A percentile compares a stretch with the other conserved stretches of the same genome.
Evolutionary conservation across 2,888 invertebrate species (phyloP).

Genomic region (Cephus rjabovi): DNA sequence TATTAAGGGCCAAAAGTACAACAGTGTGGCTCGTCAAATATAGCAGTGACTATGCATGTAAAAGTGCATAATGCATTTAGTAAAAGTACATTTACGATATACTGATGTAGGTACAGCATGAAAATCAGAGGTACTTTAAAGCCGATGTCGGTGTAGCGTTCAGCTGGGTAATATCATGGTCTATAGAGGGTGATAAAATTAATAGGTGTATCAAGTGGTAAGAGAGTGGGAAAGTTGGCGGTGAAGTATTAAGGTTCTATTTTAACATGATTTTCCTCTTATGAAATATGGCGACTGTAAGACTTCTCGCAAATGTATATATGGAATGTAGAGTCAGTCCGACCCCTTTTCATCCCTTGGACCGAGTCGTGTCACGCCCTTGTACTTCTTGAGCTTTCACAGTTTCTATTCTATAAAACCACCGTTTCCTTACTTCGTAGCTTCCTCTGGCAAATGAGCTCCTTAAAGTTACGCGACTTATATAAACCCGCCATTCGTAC

Average conservation of each 20-base stretch:
- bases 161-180: not conserved
- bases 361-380: constrained; percentile 24
- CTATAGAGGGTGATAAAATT: not conserved
- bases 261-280: constrained; percentile 27
- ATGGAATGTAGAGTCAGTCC: constrained; percentile 18
- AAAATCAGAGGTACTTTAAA: not conserved
- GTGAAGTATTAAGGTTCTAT: constrained; percentile 33
- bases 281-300: constrained; percentile 28
- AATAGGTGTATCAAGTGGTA: not conserved
- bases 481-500: constrained; percentile 1
- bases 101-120: not conserved
- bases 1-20: not conserved
- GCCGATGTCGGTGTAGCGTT: not conserved
- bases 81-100: not conserved
- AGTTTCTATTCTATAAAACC: not conserved
- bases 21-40: not conserved
- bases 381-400: constrained; percentile 11
- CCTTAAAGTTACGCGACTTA: not conserved
- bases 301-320: constrained; percentile 20
- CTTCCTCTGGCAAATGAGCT: constrained; percentile 27
- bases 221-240: constrained; percentile 5
- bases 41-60: not conserved
- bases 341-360: constrained; percentile 24
- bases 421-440: not conserved
- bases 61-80: not conserved